A percentile compares a stretch with the other conserved stretches of the same genome.
Conservation (phyloP, 1,140 invertebrate genomes). For the Cryptotermes secundus region DNA sequence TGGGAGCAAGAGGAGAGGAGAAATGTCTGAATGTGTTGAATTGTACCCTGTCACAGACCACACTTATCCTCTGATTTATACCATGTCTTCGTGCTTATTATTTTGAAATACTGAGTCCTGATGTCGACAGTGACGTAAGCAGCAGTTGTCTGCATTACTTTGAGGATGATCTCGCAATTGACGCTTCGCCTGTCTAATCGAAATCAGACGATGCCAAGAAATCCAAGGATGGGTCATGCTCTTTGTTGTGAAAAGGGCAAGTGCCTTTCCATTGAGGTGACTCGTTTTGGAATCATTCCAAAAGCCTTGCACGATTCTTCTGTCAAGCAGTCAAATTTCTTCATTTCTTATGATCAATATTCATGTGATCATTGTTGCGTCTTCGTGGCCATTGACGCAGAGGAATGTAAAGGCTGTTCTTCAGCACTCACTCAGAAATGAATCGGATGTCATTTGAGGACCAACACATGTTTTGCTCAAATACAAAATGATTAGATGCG, state of each 20-base stretch:
- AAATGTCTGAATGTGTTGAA: too few species aligned
- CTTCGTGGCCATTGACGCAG: not conserved
- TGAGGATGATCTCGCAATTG: too few species aligned
- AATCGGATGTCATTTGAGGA: not conserved
- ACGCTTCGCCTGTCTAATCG: too few species aligned
- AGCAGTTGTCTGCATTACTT: too few species aligned
- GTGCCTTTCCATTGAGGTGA: not conserved
- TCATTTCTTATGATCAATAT: not conserved
- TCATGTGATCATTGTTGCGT: not conserved
- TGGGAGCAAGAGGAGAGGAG: too few species aligned
- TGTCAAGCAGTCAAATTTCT: not conserved
- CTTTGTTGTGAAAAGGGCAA: constrained; percentile 1
- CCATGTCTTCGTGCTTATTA: too few species aligned
- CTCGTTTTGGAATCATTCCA: not conserved
- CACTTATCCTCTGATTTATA: too few species aligned
- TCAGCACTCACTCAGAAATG: not conserved
- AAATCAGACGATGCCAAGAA: not conserved
- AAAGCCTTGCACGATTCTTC: not conserved
- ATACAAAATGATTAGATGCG: too few species aligned
- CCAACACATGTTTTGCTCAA: too few species aligned
- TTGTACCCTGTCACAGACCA: too few species aligned
- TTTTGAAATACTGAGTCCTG: too few species aligned
- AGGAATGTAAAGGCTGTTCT: not conserved
- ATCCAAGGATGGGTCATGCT: not conserved
- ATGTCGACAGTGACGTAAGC: too few species aligned